Evolutionary conservation across 2,113 vertebrate species (phyloP).

Genomic region (Cromileptes altivelis): DNA sequence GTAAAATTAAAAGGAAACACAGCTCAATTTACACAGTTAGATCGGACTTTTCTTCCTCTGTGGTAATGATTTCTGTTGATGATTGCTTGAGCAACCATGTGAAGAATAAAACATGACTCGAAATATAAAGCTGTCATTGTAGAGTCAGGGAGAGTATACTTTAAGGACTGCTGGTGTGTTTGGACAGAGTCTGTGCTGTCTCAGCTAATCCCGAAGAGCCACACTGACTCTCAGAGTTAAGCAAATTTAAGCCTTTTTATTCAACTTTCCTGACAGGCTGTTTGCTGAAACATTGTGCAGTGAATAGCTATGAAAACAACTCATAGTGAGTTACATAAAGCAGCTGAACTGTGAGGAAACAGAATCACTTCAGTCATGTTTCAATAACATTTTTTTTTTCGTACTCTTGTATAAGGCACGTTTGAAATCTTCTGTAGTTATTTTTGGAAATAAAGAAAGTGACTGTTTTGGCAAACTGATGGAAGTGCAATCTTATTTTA

Average conservation of each 20-base stretch:
- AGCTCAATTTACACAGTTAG: no score
- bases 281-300: background rate
- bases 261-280: background rate
- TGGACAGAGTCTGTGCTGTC: background rate
- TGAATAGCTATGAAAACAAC: background rate
- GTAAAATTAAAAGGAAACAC: no score
- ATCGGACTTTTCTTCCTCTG: background rate
- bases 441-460: background rate
- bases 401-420: background rate
- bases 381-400: no score
- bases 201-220: conserved; percentile 16
- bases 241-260: background rate
- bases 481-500: background rate
- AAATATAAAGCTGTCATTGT: background rate
- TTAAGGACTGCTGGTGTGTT: background rate
- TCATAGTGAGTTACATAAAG: background rate
- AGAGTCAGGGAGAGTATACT: background rate
- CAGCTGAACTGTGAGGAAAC: background rate
- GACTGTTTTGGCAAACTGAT: background rate
- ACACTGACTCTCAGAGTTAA: background rate
- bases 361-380: background rate
- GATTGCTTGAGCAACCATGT: background rate
- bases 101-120: background rate
- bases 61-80: background rate
- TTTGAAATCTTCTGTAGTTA: background rate